Percentiles rank a stretch among this genome's conserved stretches.
phyloP scores from a whole-genome alignment of 2,113 vertebrate genomes.

The Pao palembangensis region DNA sequence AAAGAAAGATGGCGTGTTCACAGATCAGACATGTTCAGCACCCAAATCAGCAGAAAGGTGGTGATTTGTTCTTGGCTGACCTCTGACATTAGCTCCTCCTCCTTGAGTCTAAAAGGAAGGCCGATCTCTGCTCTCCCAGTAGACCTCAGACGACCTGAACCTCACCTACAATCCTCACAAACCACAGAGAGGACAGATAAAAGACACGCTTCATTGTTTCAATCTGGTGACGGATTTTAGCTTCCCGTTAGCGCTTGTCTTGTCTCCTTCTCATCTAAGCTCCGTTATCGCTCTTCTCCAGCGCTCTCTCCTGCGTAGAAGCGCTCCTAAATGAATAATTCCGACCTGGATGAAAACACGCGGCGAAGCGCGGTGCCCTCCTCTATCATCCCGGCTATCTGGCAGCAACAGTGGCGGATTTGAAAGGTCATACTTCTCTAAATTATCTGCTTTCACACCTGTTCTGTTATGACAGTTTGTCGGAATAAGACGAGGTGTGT shows the following conservation, averaged over 20 bases:
- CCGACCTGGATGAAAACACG: background rate
- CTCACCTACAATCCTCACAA: conserved; percentile 25
- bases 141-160: conserved; percentile 13
- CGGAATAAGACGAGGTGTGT: no score
- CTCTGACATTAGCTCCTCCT: conserved; percentile 22
- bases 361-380: background rate
- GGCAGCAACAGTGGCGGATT: conserved; percentile 15
- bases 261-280: conserved; percentile 19
- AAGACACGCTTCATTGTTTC: no score
- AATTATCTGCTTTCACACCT: background rate
- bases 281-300: conserved; percentile 61
- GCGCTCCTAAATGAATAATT: background rate
- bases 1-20: conserved; percentile 3
- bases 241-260: background rate
- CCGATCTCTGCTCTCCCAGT: conserved; percentile 16
- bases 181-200: background rate
- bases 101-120: conserved; percentile 3
- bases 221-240: no score
- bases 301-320: conserved; percentile 30
- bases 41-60: background rate
- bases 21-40: background rate
- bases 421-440: conserved; percentile 52
- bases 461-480: no score
- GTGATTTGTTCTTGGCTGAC: conserved; percentile 18
- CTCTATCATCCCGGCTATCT: conserved; percentile 10